Conservation (phyloP, 2,797 vertebrate species). For the Pterois miles region DNA sequence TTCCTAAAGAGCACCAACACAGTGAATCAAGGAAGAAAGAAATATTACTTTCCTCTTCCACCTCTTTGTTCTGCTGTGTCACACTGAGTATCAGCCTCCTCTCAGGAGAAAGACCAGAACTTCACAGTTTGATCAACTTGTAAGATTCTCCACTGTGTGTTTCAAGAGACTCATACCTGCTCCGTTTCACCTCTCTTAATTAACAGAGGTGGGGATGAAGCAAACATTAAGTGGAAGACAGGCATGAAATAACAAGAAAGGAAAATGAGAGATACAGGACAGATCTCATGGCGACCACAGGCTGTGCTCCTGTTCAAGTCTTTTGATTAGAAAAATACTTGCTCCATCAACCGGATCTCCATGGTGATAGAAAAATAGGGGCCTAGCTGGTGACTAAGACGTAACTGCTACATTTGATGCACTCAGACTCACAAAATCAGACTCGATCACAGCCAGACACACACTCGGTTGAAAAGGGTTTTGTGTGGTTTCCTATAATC, state of each 20-base stretch:
- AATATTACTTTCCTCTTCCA: neutral
- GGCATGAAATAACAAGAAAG: conserved; percentile 13
- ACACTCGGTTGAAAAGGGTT: neutral
- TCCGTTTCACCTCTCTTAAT: conserved; percentile 50
- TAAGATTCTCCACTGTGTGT: neutral
- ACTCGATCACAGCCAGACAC: neutral
- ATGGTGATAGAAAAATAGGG: conserved; percentile 31
- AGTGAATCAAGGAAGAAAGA: neutral
- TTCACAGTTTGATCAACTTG: conserved; percentile 33
- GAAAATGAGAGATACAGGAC: conserved; percentile 22
- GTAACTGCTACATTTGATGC: neutral
- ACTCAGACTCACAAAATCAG: conserved; percentile 1
- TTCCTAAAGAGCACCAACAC: neutral
- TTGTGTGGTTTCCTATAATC: neutral
- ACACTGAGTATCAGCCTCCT: neutral
- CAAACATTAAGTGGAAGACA: conserved; percentile 12
- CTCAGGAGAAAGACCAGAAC: conserved; percentile 9
- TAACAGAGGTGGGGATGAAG: conserved; percentile 27
- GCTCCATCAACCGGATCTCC: conserved; percentile 27
- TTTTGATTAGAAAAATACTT: conserved; percentile 43
- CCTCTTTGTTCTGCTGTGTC: neutral
- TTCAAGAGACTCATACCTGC: conserved; percentile 41
- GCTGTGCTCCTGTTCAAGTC: conserved; percentile 20
- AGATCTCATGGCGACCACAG: conserved; percentile 27
- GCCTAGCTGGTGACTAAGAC: neutral